These are phyloP conservation scores for Papilio gigon DNA, from an alignment of 2,888 invertebrate species.

Conservation along the genomic window DNA sequence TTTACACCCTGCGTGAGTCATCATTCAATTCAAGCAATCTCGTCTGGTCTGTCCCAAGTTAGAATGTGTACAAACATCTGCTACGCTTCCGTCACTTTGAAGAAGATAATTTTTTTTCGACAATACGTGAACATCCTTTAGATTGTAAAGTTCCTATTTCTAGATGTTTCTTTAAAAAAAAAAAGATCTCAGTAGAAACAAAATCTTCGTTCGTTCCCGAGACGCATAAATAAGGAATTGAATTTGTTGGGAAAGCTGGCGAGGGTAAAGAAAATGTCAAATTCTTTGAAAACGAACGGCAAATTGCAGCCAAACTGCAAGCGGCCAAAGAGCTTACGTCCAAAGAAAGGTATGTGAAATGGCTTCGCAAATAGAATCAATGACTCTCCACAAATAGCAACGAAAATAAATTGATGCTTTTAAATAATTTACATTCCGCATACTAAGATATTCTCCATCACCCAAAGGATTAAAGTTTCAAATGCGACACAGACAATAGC, in stretches of 20 bases:
- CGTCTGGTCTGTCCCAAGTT: not conserved
- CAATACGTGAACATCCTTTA: not conserved
- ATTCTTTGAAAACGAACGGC: slow-evolving; percentile 6
- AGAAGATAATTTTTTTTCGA: not conserved
- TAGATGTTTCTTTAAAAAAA: not conserved
- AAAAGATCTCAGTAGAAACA: not conserved
- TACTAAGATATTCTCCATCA: not conserved
- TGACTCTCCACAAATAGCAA: not conserved
- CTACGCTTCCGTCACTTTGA: not conserved
- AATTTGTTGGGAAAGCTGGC: slow-evolving; percentile 7
- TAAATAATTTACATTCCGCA: not conserved
- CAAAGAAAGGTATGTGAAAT: slow-evolving; percentile 28
- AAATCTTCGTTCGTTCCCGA: not conserved
- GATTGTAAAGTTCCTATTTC: not conserved
- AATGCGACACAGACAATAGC: too few species aligned
- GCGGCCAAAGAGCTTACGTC: slow-evolving; percentile 20
- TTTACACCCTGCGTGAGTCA: not conserved
- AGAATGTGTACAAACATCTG: not conserved
- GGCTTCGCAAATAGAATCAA: slow-evolving; percentile 19
- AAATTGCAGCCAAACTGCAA: slow-evolving; percentile 34
- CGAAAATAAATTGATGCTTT: not conserved
- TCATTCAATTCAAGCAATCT: not conserved
- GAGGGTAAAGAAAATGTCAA: slow-evolving; percentile 10
- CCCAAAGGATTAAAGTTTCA: not conserved
- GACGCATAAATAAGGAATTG: slow-evolving; percentile 15